These are phyloP conservation scores for Sebastiscus tertius DNA, from an alignment of 2,797 vertebrate species.

Conservation along the genomic window DNA sequence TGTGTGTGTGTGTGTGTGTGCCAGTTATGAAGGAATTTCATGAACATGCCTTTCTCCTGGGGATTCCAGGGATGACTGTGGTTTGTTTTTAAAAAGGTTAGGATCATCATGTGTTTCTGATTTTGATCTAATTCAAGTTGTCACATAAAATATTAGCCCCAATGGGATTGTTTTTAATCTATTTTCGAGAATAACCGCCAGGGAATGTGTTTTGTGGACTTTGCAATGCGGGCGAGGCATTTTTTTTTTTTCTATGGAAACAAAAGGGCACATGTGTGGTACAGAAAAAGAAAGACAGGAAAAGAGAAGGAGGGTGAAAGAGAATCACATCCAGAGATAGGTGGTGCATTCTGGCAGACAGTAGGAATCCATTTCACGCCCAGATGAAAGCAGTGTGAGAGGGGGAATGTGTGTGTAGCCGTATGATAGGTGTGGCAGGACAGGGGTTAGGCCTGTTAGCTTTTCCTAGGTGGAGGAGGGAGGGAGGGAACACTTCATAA, in stretches of 20 bases:
- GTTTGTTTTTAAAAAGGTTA: conserved; percentile 78
- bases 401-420: conserved; percentile 72
- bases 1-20: conserved; percentile 39
- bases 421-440: conserved; percentile 77
- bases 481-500: conserved; percentile 63
- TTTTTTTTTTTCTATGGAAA: conserved; percentile 56
- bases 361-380: conserved; percentile 82
- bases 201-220: conserved; percentile 75
- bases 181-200: conserved; percentile 70
- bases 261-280: conserved; percentile 67
- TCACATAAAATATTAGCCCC: conserved; percentile 80
- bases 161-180: conserved; percentile 74
- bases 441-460: conserved; percentile 77
- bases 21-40: conserved; percentile 79
- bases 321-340: conserved; percentile 74
- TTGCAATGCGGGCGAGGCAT: conserved; percentile 45
- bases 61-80: conserved; percentile 81
- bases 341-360: conserved; percentile 79
- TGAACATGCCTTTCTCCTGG: conserved; percentile 78
- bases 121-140: conserved; percentile 77
- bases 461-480: conserved; percentile 68
- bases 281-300: conserved; percentile 37
- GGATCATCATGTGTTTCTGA: conserved; percentile 83
- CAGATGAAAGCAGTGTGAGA: conserved; percentile 79
- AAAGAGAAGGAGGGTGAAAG: conserved; percentile 45